Evolutionary conservation across 2,888 invertebrate species (phyloP), one percentile per base, ranked within the genome.

Genomic region (Drosophila cognata): DNA sequence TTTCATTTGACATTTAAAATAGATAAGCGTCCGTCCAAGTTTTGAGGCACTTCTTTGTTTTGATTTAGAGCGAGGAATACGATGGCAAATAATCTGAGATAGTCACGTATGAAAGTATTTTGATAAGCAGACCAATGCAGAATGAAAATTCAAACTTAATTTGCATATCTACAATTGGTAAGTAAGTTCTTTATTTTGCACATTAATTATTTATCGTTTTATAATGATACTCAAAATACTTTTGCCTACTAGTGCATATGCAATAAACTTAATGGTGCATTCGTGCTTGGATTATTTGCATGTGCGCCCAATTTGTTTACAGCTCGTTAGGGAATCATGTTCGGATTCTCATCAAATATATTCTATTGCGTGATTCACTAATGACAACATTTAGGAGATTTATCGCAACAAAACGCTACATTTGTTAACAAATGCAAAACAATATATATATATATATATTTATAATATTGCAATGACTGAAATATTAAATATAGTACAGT

Each of bases 1-100:
- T 50, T n/a, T 28, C 25, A n/a, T 7, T 53, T 21, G 46, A 29
- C n/a, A 52, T 46, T 58, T 18, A 55, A 41, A 61, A 28, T 46
- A 62, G 78, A 81, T 78, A 77, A 67, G 59, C 59, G 13, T 50
- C 25, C 59, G 13, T 50, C 21, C 46, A 11, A 11, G 48, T 28
- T 50, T 50, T 25, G 36, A 57, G 43, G 77, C 41, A 77, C 63
- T 63, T 53, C 3, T 55, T 41, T 80, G 59, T 80, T 80, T 52
- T 65, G 61, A 56, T 65, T 75, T 69, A 50, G 56, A 33, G 5
- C 18, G 18, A 16, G 21, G 18, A 18, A 51, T 31, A 56, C 8
- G 38, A 56, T 55, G 56, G 10, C 31, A 35, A 43, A 28, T 35
- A 16, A 56, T 21, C 64, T 52, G 43, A 16, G 33, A 52, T 48